phyloP scores from a whole-genome alignment of 2,797 vertebrate species.

The Oryzias sinensis region DNA sequence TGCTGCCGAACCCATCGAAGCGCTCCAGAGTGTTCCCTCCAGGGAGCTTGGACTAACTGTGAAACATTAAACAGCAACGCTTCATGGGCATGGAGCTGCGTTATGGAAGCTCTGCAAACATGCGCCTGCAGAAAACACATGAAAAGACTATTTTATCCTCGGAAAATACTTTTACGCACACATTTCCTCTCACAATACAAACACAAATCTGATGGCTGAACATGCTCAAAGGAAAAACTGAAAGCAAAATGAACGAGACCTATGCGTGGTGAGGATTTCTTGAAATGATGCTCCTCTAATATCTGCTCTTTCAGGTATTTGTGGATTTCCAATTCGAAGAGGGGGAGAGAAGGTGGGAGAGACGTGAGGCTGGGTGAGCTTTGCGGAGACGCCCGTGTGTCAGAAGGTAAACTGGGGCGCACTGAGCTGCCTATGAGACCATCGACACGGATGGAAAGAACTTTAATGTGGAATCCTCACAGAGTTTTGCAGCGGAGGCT shows the following conservation, averaged over 20 bases:
- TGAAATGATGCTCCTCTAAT: slow-evolving; percentile 11
- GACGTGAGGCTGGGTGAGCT: slow-evolving; percentile 48
- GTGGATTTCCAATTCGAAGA: slow-evolving; percentile 36
- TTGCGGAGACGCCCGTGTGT: slow-evolving; percentile 41
- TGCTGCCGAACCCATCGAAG: slow-evolving; percentile 60
- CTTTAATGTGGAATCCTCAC: slow-evolving; percentile 76
- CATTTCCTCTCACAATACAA: neutral
- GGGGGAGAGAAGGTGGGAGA: slow-evolving; percentile 40
- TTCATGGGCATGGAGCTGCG: slow-evolving; percentile 31
- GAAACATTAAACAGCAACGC: slow-evolving; percentile 73
- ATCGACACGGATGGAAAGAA: slow-evolving; percentile 78
- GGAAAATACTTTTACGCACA: too few species aligned
- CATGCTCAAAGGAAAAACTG: neutral
- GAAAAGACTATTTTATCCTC: neutral
- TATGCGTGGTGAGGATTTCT: neutral
- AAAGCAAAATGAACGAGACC: neutral
- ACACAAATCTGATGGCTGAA: neutral
- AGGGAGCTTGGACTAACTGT: slow-evolving; percentile 74
- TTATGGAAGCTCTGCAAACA: slow-evolving; percentile 4
- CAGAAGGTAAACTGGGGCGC: slow-evolving; percentile 72
- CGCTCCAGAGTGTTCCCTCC: slow-evolving; percentile 67
- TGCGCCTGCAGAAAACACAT: neutral
- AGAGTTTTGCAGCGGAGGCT: slow-evolving; percentile 75
- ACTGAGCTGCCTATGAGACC: slow-evolving; percentile 72
- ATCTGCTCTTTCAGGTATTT: slow-evolving; percentile 58